Conservation (phyloP, 2,797 vertebrate genomes). For the Odontamblyopus lacepedii region DNA sequence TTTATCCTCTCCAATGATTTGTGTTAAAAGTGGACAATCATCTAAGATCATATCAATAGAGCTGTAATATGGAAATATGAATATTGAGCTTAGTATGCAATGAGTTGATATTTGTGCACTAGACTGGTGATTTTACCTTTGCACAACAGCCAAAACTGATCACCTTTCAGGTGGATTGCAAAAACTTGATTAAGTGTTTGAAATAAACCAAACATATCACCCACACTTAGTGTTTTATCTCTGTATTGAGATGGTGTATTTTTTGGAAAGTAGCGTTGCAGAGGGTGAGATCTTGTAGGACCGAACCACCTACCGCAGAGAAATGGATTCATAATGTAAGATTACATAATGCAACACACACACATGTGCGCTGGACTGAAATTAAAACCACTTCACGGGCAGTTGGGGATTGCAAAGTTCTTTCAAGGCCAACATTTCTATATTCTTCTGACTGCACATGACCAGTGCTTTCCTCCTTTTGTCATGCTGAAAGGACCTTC, state of each 20-base stretch:
- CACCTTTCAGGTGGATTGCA: no score
- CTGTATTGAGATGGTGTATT: conserved; percentile 2
- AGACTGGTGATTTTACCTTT: background rate
- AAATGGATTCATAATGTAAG: conserved; percentile 20
- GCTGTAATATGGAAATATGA: background rate
- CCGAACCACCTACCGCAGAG: conserved; percentile 48
- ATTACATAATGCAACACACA: conserved; percentile 13
- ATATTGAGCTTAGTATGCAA: background rate
- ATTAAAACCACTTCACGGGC: conserved; percentile 4
- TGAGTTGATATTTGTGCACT: background rate
- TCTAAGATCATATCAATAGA: background rate
- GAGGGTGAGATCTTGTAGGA: conserved; percentile 53
- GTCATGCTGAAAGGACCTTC: background rate
- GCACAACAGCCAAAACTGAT: background rate
- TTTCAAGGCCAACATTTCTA: conserved; percentile 9
- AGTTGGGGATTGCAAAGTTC: conserved; percentile 7
- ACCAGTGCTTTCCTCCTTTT: conserved; percentile 13
- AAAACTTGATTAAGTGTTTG: no score
- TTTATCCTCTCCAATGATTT: background rate
- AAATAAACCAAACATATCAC: background rate
- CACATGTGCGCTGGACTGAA: background rate
- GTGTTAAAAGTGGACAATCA: background rate
- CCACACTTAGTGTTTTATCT: background rate
- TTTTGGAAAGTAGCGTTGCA: conserved; percentile 40
- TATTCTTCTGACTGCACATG: conserved; percentile 13